Evolutionary conservation across 2,797 vertebrate genomes (phyloP).

Genomic region (Danio jaintianensis): DNA sequence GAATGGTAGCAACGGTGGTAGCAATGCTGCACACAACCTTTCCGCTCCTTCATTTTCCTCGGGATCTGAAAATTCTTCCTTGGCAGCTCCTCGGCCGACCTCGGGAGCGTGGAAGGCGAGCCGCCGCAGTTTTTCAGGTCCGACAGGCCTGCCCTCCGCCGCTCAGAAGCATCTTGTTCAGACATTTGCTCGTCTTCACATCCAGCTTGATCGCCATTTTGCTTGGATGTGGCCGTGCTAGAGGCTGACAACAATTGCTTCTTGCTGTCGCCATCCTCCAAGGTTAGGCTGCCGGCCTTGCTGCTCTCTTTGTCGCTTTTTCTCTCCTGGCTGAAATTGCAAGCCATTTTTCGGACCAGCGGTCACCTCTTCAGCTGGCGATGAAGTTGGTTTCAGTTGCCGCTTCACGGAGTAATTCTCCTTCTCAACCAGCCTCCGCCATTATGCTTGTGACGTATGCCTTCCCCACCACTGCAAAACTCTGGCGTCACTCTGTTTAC

Average conservation of each 20-base stretch:
- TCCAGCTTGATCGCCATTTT: conserved; percentile 87
- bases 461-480: conserved; percentile 82
- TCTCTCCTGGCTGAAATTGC: conserved; percentile 76
- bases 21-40: conserved; percentile 76
- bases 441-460: conserved; percentile 86
- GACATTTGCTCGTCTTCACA: conserved; percentile 81
- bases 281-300: conserved; percentile 62
- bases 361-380: conserved; percentile 68
- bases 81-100: conserved; percentile 75
- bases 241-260: conserved; percentile 75
- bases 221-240: conserved; percentile 82
- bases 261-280: conserved; percentile 72
- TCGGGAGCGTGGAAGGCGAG: conserved; percentile 72
- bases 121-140: conserved; percentile 71
- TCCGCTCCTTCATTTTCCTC: conserved; percentile 80
- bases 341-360: conserved; percentile 78
- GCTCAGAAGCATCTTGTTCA: conserved; percentile 79
- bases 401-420: conserved; percentile 75
- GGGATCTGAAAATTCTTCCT: conserved; percentile 81
- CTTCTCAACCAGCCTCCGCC: conserved; percentile 86
- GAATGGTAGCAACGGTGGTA: conserved; percentile 22
- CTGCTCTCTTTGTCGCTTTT: conserved; percentile 71
- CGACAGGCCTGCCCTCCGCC: conserved; percentile 72
- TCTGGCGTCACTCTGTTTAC: conserved; percentile 83
- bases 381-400: conserved; percentile 73